Base-by-base conservation (phyloP, 2,113 vertebrate genomes). In the Cichladusa arquata region DNA sequence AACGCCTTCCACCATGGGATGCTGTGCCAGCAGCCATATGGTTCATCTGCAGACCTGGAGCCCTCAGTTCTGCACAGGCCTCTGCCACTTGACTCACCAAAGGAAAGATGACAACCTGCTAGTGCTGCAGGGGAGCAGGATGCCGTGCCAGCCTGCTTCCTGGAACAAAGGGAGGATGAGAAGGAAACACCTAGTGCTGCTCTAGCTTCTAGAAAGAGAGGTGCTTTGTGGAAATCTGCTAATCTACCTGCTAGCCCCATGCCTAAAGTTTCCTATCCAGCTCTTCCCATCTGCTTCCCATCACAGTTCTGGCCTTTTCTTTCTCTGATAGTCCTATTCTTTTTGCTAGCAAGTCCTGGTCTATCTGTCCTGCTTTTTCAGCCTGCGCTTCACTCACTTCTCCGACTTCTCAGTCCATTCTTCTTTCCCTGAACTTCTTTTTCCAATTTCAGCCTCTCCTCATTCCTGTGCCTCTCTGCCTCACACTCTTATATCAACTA, bases 81-180 rank as follows among this genome's bases (percentile, higher is more conserved):
- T 47, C 66, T 0, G 7, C 10, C 48, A 25, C 54, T 11, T 34
- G 24, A 38, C 23, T 62, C 0, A 0, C 34, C n/a, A 19, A 71
- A 50, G 36, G 61, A 48, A 67, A 80, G 64, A 36, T 11, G 42
- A 71, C 60, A 85, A 22, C 34, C 34, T 62, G 64, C 56, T 40
- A 9, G 34, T 13, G 64, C 65, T 79, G 70, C 19, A 19, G 28
- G 45, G 28, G 34, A 79, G 74, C 60, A 60, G 81, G 70, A 34
- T 38, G 14, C 47, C 1, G 11, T 19, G 38, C 69, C 73, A 87
- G 51, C 33, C 76, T 71, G 69, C 38, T 47, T 66, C 53, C 34
- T 47, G 29, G 9, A 70, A 50, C 60, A 44, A 65, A 54, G 40
- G 36, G 11, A 70, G 26, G 8, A 70, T 53, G 45, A 72, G 31